Base-by-base conservation (phyloP, 2,797 vertebrate genomes). In the Phrynocephalus vlangalii region DNA sequence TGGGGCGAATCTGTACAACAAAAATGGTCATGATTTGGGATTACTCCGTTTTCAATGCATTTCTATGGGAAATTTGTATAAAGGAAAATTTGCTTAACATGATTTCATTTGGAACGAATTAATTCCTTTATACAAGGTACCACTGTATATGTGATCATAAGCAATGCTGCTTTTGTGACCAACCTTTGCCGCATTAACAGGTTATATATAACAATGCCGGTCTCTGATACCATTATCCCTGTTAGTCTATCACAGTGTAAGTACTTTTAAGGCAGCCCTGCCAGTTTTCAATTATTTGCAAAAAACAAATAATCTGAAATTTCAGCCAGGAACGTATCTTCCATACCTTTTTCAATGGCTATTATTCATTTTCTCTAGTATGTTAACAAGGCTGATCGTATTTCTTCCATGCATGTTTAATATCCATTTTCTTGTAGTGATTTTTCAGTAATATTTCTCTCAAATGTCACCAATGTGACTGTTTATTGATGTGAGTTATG, bases 361-460 rank as follows among this genome's bases (percentile, higher is more conserved):
- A 84, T 94, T 93, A 94, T 91, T 96, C 86, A 92, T 93, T 90
- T 94, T 93, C 86, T 94, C 82, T 89, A 7, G 67, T 83, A 90
- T 16, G 75, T 88, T 95, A 89, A 91, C 79, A 91, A 88, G 82
- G 84, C 90, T 94, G 91, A 92, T 93, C 84, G 30, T 93, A 94
- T 95, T 95, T 96, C 86, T 93, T 86, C 92, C 93, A 87, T 84
- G 92, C 38, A 85, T 91, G 91, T 92, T 96, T 95, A 95, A 94
- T 95, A 95, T 92, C 92, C 30, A 87, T 93, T 96, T 95, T 88
- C 63, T 85, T 90, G 33, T 90, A 75, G 68, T 91, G 87, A 90
- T 93, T 92, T 86, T 87, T 91, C 73, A 90, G 79, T 89, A 91
- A 89, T 92, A 89, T 94, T 96, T 84, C 95, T 92, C 13, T 91